Evolutionary conservation across 2,888 invertebrate genomes (phyloP).

Genomic region (Theretra japonica): DNA sequence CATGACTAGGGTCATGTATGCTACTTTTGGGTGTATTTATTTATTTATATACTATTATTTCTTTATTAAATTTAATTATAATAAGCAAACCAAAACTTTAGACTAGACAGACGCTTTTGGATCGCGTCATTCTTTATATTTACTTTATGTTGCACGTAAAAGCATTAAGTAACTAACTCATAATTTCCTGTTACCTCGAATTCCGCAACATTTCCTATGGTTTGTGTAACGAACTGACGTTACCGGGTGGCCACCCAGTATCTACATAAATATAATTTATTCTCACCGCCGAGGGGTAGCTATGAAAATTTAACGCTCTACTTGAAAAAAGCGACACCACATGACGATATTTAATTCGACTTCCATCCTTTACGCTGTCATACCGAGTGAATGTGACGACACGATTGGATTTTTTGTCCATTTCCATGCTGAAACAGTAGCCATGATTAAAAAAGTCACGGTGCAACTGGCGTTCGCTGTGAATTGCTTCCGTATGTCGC

Average conservation of each 20-base stretch:
- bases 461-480: conserved; percentile 66
- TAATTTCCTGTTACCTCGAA: no score
- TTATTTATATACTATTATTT: no score
- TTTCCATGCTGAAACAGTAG: conserved; percentile 63
- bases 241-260: conserved; percentile 75
- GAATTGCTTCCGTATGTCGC: conserved; percentile 62
- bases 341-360: conserved; percentile 61
- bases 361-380: conserved; percentile 59
- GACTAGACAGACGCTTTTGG: neutral
- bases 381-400: conserved; percentile 54
- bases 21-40: no score
- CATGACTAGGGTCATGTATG: no score
- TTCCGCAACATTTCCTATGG: conserved; percentile 65
- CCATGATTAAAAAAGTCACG: conserved; percentile 72
- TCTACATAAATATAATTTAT: conserved; percentile 81
- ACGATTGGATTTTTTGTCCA: conserved; percentile 51
- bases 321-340: conserved; percentile 75
- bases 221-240: conserved; percentile 65
- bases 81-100: neutral
- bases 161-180: neutral
- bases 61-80: no score
- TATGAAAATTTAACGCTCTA: conserved; percentile 77
- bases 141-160: neutral
- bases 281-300: conserved; percentile 69
- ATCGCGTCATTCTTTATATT: no score